phyloP scores from a whole-genome alignment of 2,797 vertebrate species.

The Argya squamiceps region DNA sequence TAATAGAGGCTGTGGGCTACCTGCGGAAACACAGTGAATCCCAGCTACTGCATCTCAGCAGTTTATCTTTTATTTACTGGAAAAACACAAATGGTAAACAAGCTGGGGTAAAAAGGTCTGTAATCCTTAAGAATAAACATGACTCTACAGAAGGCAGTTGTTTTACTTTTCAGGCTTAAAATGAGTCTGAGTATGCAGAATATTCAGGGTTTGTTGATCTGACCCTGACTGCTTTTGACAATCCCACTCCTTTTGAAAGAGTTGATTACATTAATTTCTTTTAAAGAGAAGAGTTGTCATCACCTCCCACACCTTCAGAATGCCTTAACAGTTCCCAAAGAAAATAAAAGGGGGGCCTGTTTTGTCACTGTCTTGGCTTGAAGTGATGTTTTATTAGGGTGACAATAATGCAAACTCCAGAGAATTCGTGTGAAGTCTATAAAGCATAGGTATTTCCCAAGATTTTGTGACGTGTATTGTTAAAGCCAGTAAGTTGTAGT shows the following conservation, averaged over 20 bases:
- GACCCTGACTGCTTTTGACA: not conserved
- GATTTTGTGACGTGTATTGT: not conserved
- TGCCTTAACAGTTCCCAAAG: not conserved
- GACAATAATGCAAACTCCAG: not conserved
- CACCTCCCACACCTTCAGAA: not conserved
- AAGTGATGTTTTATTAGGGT: not conserved
- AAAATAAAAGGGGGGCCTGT: not conserved
- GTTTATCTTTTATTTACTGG: not conserved
- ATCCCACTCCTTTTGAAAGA: not conserved
- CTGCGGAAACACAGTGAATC: rapidly evolving
- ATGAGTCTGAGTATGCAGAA: not conserved
- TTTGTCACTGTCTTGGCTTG: not conserved
- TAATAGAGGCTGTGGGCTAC: not conserved
- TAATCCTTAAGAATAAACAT: not conserved
- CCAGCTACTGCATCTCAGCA: not conserved
- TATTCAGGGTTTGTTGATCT: not conserved
- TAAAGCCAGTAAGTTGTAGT: not conserved
- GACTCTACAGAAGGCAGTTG: not conserved
- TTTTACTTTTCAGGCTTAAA: not conserved
- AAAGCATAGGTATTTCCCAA: not conserved
- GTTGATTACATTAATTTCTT: not conserved
- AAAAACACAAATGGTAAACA: not conserved
- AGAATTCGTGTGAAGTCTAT: not conserved
- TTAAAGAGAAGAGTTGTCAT: not conserved
- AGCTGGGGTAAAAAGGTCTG: not conserved